phyloP scores from a whole-genome alignment of 2,888 invertebrate species.

The Drosophila pegasa region DNA sequence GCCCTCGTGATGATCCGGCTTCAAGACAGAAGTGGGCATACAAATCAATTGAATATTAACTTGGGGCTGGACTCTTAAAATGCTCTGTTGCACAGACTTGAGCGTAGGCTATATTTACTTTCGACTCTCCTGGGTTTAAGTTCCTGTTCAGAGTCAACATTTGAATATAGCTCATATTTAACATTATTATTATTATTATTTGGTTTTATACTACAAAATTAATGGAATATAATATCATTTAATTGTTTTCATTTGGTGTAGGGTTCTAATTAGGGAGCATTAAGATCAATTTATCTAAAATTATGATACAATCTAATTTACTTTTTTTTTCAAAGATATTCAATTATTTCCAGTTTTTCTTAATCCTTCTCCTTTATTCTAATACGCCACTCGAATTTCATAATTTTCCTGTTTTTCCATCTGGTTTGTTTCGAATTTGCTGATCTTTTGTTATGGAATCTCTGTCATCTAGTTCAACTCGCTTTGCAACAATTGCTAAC shows the following conservation, averaged over 20 bases:
- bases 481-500: constrained; percentile 28
- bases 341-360: background rate
- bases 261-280: too few species aligned
- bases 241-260: too few species aligned
- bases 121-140: background rate
- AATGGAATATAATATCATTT: background rate
- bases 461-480: constrained; percentile 18
- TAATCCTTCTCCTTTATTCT: background rate
- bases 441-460: constrained; percentile 6
- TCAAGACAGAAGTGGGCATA: constrained; percentile 12
- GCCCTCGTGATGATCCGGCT: constrained; percentile 27
- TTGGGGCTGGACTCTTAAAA: background rate
- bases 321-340: background rate
- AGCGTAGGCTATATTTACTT: background rate
- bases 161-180: background rate
- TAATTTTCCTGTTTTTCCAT: constrained; percentile 4
- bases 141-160: too few species aligned
- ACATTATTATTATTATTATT: too few species aligned
- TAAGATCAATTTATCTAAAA: background rate
- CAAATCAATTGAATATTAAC: constrained; percentile 29
- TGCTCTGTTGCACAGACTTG: background rate
- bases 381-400: background rate
- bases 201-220: too few species aligned
- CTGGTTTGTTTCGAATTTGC: background rate
- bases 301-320: background rate